Evolutionary conservation across 1,140 invertebrate genomes (phyloP).

Genomic region (Hyposmocoma kahamanoa): DNA sequence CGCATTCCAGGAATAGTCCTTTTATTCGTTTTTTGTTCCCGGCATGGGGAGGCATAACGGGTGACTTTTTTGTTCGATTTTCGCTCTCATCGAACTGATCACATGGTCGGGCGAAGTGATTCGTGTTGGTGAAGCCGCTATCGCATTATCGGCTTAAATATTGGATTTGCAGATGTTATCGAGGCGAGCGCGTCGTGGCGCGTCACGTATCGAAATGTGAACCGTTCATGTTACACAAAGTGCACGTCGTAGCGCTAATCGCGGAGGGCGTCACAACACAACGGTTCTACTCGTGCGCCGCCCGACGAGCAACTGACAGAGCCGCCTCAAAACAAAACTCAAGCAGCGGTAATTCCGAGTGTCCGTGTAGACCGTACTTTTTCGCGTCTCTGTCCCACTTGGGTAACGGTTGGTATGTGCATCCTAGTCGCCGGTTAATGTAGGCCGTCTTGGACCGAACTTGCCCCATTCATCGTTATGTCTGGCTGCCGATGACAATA

Average conservation of each 20-base stretch:
- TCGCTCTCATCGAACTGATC: slow-evolving; percentile 47
- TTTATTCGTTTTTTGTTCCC: slow-evolving; percentile 59
- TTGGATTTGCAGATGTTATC: slow-evolving; percentile 64
- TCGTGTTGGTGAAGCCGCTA: slow-evolving; percentile 39
- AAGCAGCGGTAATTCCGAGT: slow-evolving; percentile 53
- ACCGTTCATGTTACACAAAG: slow-evolving; percentile 39
- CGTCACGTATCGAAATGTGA: slow-evolving; percentile 51
- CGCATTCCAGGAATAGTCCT: slow-evolving; percentile 63
- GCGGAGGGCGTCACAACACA: too few species aligned
- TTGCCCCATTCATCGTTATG: slow-evolving; percentile 51
- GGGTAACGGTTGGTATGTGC: slow-evolving; percentile 17
- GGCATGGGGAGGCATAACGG: slow-evolving; percentile 50
- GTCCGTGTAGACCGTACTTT: slow-evolving; percentile 30
- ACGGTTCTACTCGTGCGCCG: slow-evolving; percentile 42
- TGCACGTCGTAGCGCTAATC: slow-evolving; percentile 9
- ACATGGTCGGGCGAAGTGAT: slow-evolving; percentile 38
- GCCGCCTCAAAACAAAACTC: slow-evolving; percentile 56
- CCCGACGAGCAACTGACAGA: slow-evolving; percentile 39
- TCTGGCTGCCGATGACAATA: slow-evolving; percentile 34
- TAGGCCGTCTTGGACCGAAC: slow-evolving; percentile 48
- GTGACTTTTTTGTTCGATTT: slow-evolving; percentile 39
- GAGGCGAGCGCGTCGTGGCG: slow-evolving; percentile 42
- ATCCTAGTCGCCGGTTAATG: slow-evolving; percentile 27
- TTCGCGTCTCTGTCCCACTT: slow-evolving; percentile 27
- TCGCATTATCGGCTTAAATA: slow-evolving; percentile 56